Base-by-base conservation (phyloP, 1,140 invertebrate species). In the Amphibalanus amphitrite region DNA sequence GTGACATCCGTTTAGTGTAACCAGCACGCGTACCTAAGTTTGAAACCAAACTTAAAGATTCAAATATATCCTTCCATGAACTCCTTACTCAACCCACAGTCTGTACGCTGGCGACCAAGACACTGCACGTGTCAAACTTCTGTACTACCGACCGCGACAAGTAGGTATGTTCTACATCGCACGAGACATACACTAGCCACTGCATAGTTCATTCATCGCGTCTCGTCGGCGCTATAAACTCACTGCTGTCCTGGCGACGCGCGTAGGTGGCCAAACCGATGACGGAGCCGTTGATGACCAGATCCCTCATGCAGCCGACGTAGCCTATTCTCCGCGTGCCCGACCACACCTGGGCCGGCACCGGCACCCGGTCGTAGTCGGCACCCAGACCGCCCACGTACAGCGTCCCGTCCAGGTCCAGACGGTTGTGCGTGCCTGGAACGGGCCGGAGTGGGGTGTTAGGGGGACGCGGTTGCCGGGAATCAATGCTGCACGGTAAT, bases 231-330 rank as follows among this genome's bases (percentile, higher is more conserved):
- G 4, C 33, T 15, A 38, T 28, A 25, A 30, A 72, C 79, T 83
- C 81, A 91, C 91, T 91, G 47, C 88, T 90, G 81, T 94, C 91
- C 81, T 97, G 94, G 75, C 93, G 88, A 73, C 90, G 83, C 15
- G 93, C 93, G 79, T 89, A 93, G 30, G 87, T 87, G 23, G 92
- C 90, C 71, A 99, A 87, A 80, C 98, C 95, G 71, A 96, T 86
- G 25, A 90, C 87, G 75, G 92, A 88, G n/a, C 91, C 91, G 81
- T 97, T 95, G 76, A 98, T 84, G 74, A 92, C 86, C 74, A 98
- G 83, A 80, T 98, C 95, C 77, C 93, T 86, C 77, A 99, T 85
- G 79, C 96, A 98, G 3, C 96, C 97, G 0, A 97, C 92, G 78
- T 91, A 98, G 25, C 96, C 96, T 76, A 92, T 88, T 70, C 89